These are phyloP conservation scores for Agapostemon virescens DNA, from an alignment of 2,888 invertebrate species.

Conservation along the genomic window DNA sequence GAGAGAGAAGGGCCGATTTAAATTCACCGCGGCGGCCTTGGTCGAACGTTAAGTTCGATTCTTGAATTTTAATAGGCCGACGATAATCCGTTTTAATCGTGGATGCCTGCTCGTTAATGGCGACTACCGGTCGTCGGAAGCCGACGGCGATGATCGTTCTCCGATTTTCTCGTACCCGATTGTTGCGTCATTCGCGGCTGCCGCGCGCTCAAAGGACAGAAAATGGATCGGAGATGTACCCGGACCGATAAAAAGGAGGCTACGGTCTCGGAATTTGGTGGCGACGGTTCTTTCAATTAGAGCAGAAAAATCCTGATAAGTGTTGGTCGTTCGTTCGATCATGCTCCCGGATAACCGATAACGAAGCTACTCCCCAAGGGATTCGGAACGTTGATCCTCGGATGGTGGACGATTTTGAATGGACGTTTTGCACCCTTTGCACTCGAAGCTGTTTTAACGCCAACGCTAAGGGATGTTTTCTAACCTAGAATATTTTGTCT, in stretches of 20 bases:
- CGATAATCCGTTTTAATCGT: constrained; percentile 22
- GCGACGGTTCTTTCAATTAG: neutral
- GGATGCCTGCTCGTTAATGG: neutral
- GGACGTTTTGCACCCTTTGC: too few relatives aligned
- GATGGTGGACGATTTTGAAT: neutral
- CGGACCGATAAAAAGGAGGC: neutral
- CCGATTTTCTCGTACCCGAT: neutral
- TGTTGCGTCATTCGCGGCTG: constrained; percentile 9
- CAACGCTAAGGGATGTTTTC: too few relatives aligned
- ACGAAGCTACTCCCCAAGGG: too few relatives aligned
- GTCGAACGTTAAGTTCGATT: constrained; percentile 35
- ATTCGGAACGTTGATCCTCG: neutral
- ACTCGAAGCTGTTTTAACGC: too few relatives aligned
- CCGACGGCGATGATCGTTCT: neutral
- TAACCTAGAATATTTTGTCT: too few relatives aligned
- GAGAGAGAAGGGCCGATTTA: constrained; percentile 26
- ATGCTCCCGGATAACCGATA: neutral
- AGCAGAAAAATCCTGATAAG: neutral
- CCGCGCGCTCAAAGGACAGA: neutral
- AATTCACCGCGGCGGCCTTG: constrained; percentile 38
- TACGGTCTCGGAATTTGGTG: neutral
- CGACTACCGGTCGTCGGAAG: neutral
- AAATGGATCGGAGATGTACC: neutral
- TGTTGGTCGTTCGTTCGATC: neutral
- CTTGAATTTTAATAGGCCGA: constrained; percentile 33